Evolutionary conservation across 1,140 invertebrate species (phyloP), one percentile per base, ranked within the genome.

Genomic region (Drosophila orena): DNA sequence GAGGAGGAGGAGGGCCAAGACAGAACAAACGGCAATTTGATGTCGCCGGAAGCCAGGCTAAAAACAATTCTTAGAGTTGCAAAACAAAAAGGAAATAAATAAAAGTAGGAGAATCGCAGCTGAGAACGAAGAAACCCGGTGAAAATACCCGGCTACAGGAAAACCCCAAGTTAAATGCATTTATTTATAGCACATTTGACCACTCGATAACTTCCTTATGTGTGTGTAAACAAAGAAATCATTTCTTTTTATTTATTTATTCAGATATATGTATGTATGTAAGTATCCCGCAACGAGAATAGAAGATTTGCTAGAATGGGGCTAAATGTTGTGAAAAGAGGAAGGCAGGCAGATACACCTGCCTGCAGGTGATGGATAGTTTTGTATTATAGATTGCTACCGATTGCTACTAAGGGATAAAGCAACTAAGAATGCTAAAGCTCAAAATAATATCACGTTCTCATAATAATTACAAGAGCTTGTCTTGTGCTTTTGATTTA

Each of bases 41-140:
- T 81, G 83, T 86, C 79, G 83, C 83, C 83, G 83, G 83, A 86
- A 86, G 83, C 84, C 74, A 83, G 70, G 56, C 59, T 70, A 68
- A 81, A 74, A 71, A 50, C 47, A 50, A 50, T 50, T 50, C 47
- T 34, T 34, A 34, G n/a, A 50, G 37, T 3, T 57, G 42, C n/a
- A 68, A 56, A 42, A 49, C n/a, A 68, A 56, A 42, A 71, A 42
- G 53, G 30, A 78, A 85, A 81, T 86, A 75, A 79, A 86, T 30
- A 81, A 75, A 65, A 52, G 54, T 20, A 27, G 14, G 10, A 56
- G 52, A 70, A 70, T 49, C 22, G 35, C 15, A 30, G 22, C 54
- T 14, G 50, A 42, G 12, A 47, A 10, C 12, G 40, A 17, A 24
- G 35, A 20, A 17, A 3, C 11, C 30, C 15, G 8, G 14, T 12